These are phyloP conservation scores for Podabrus alpinus DNA, from an alignment of 2,888 invertebrate species.

Conservation along the genomic window DNA sequence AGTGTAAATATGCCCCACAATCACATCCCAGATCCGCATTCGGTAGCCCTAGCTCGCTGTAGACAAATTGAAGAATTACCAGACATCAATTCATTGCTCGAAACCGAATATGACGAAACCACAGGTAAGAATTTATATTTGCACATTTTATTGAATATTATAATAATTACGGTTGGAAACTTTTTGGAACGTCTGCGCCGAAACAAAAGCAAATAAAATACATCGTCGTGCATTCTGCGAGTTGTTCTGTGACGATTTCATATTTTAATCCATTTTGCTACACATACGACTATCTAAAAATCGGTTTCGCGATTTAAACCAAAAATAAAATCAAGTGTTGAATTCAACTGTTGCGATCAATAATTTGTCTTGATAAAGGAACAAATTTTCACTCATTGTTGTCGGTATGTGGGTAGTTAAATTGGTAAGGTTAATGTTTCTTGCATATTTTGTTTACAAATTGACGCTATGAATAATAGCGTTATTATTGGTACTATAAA, in stretches of 20 bases:
- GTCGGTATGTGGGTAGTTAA: neutral
- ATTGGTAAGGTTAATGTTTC: neutral
- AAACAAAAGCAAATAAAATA: neutral
- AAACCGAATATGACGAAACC: slow-evolving; percentile 33
- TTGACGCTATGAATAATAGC: neutral
- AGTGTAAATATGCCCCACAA: slow-evolving; percentile 55
- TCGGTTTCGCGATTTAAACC: neutral
- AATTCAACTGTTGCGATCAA: neutral
- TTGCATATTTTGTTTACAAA: neutral
- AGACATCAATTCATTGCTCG: slow-evolving; percentile 24
- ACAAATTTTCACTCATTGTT: neutral
- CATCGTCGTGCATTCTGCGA: neutral
- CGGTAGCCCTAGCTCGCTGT: slow-evolving; percentile 51
- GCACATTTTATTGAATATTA: neutral
- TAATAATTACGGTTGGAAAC: neutral
- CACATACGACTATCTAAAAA: too few species aligned
- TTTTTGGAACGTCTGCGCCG: neutral
- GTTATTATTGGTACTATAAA: neutral
- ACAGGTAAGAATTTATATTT: slow-evolving; percentile 27
- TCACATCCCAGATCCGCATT: slow-evolving; percentile 54
- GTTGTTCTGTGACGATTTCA: neutral
- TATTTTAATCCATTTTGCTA: neutral
- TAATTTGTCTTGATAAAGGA: neutral
- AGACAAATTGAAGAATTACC: slow-evolving; percentile 32
- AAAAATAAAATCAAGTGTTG: neutral